A percentile compares a stretch with the other conserved stretches of the same genome.
These are phyloP conservation scores for Dynastes grantii DNA, from an alignment of 2,888 invertebrate species.

Conservation along the genomic window DNA sequence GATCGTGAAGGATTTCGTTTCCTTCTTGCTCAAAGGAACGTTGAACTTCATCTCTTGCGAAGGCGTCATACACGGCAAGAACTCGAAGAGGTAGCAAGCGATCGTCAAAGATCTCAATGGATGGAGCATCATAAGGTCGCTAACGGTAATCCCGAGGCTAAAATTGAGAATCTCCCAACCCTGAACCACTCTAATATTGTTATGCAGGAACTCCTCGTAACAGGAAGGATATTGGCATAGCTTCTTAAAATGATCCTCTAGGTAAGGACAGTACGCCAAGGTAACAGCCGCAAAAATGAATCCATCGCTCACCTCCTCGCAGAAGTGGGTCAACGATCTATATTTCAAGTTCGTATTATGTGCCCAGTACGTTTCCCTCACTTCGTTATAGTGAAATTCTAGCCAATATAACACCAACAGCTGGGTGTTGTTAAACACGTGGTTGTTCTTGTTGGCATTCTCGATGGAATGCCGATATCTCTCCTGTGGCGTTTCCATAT, in stretches of 20 bases:
- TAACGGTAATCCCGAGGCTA: constrained; percentile 74
- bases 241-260: constrained; percentile 70
- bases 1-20: constrained; percentile 69
- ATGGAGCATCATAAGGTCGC: constrained; percentile 73
- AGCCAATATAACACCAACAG: constrained; percentile 69
- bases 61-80: constrained; percentile 73
- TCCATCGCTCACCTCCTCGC: constrained; percentile 73
- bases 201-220: constrained; percentile 72
- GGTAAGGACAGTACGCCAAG: constrained; percentile 75
- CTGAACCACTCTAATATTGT: constrained; percentile 73
- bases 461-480: not conserved
- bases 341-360: not conserved
- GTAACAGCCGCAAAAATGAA: constrained; percentile 74
- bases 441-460: not conserved
- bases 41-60: constrained; percentile 70
- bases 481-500: not conserved
- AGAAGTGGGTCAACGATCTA: constrained; percentile 67
- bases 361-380: constrained; percentile 58
- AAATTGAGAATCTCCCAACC: constrained; percentile 74
- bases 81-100: constrained; percentile 72
- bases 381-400: constrained; percentile 65
- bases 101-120: constrained; percentile 76
- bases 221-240: constrained; percentile 69
- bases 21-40: constrained; percentile 71
- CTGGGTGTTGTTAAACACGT: constrained; percentile 59